Evolutionary conservation across 2,888 invertebrate species (phyloP).

Genomic region (Thymelicus acteon): DNA sequence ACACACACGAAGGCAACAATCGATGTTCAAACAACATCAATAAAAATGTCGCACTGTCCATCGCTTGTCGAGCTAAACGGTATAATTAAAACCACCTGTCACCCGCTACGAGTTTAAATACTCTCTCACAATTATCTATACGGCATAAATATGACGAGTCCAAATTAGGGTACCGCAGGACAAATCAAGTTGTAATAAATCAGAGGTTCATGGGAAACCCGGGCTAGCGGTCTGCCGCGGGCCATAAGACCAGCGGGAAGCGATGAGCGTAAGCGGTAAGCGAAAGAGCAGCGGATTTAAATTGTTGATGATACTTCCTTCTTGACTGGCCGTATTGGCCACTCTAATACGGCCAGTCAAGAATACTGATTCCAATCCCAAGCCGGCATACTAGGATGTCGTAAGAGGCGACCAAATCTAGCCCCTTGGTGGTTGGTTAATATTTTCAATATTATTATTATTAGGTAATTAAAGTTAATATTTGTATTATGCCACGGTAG

Average conservation of each 20-base stretch:
- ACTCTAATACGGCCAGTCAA: too few relatives aligned
- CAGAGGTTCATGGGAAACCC: constrained; percentile 61
- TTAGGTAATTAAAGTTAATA: too few relatives aligned
- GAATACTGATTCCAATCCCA: too few relatives aligned
- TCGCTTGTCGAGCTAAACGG: background rate
- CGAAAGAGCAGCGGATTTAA: too few relatives aligned
- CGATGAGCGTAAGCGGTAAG: constrained; percentile 2
- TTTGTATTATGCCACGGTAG: too few relatives aligned
- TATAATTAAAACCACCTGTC: constrained; percentile 6
- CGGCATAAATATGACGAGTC: constrained; percentile 51
- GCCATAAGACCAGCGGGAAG: constrained; percentile 9
- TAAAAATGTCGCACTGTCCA: background rate
- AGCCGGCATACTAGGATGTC: too few relatives aligned
- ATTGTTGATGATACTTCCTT: too few relatives aligned
- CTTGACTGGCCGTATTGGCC: too few relatives aligned
- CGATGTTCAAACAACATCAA: background rate
- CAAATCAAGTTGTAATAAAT: constrained; percentile 55
- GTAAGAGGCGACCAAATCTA: too few relatives aligned
- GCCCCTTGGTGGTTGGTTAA: too few relatives aligned
- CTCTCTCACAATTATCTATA: constrained; percentile 44
- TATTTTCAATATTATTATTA: too few relatives aligned
- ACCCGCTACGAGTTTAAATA: background rate
- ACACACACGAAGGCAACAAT: too few relatives aligned
- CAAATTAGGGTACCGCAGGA: constrained; percentile 56
- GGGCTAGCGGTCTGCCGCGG: constrained; percentile 51